Conservation (phyloP, 2,797 vertebrate species). For the Hydrocynus forskahlii region DNA sequence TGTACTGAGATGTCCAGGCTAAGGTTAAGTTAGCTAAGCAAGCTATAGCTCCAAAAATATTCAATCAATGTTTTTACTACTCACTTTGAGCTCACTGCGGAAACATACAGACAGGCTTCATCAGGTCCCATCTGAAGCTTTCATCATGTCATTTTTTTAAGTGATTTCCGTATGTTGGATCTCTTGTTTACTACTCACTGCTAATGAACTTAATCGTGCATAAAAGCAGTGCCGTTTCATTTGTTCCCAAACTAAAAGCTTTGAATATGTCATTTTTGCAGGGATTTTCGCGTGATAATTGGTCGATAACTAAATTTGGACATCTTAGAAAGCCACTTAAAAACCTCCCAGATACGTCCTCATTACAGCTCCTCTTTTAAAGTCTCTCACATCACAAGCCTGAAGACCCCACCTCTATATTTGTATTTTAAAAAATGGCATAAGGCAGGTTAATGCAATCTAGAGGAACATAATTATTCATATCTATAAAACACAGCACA, state of each 20-base stretch:
- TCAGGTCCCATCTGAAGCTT: too few species aligned
- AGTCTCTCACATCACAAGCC: background rate
- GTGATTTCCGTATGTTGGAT: too few species aligned
- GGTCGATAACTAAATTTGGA: background rate
- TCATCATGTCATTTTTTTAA: too few species aligned
- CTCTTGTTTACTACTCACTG: background rate
- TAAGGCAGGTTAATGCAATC: background rate
- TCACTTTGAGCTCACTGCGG: too few species aligned
- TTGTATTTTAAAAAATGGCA: background rate
- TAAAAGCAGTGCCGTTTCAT: background rate
- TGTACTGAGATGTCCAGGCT: too few species aligned
- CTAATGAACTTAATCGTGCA: background rate
- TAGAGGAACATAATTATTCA: slow-evolving; percentile 5
- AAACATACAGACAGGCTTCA: too few species aligned
- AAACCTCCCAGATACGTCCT: background rate
- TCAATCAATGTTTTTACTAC: too few species aligned
- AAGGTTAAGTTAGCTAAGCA: too few species aligned
- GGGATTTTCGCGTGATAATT: background rate
- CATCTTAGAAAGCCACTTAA: background rate
- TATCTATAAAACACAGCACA: background rate
- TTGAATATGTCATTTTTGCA: background rate
- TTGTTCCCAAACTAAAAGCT: background rate
- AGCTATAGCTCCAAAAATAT: too few species aligned
- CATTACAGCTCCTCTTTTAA: background rate
- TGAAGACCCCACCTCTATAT: background rate